Conservation (phyloP, 2,113 vertebrate genomes). For the Hemiscyllium ocellatum region DNA sequence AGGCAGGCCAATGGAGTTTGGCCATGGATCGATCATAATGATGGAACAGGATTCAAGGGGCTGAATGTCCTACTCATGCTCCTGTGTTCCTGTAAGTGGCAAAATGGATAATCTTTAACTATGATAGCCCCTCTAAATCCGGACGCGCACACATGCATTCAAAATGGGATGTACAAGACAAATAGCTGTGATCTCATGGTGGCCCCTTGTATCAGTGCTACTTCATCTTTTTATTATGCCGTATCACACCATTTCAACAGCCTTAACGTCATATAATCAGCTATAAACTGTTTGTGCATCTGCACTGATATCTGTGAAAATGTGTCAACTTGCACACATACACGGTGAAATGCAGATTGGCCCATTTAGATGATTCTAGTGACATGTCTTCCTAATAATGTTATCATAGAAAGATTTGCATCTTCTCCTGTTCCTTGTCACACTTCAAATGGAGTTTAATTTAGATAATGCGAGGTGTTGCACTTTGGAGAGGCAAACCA, state of each 20-base stretch:
- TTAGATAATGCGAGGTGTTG: too few relatives aligned
- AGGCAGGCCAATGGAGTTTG: too few relatives aligned
- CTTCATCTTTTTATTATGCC: neutral
- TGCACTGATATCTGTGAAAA: neutral
- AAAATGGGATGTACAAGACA: too few relatives aligned
- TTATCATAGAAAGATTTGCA: neutral
- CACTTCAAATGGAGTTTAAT: neutral
- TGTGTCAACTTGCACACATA: neutral
- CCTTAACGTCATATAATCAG: neutral
- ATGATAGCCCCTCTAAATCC: too few relatives aligned
- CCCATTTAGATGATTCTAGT: neutral
- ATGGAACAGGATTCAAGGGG: too few relatives aligned
- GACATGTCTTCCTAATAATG: neutral
- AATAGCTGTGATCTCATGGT: too few relatives aligned
- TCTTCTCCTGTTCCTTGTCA: neutral
- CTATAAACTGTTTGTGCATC: neutral
- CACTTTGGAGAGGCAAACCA: too few relatives aligned
- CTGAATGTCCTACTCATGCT: too few relatives aligned
- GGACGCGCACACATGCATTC: too few relatives aligned
- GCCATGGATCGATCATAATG: too few relatives aligned
- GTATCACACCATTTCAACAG: neutral
- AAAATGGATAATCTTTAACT: too few relatives aligned
- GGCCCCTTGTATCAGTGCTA: neutral
- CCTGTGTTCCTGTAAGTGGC: too few relatives aligned
- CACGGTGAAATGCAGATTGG: neutral